A percentile compares a stretch with the other conserved stretches of the same genome.
phyloP scores from a whole-genome alignment of 2,113 vertebrate species.

The Bubo blakistoni region DNA sequence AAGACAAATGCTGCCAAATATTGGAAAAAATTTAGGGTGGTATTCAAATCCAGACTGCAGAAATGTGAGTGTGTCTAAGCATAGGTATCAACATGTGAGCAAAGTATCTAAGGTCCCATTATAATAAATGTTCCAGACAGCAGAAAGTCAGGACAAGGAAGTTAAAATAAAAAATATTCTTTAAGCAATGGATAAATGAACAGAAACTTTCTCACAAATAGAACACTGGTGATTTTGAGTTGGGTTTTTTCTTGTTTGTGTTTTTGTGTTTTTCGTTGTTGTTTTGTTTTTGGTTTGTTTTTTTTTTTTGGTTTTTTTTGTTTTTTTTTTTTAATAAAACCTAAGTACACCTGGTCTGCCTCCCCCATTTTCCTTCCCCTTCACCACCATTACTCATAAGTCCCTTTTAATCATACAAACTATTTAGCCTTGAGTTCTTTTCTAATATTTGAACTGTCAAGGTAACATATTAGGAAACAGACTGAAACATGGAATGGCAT shows the following conservation, averaged over 20 bases:
- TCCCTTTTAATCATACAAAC: neutral
- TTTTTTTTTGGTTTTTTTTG: too few relatives aligned
- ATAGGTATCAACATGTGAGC: neutral
- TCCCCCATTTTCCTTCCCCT: neutral
- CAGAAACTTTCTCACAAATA: neutral
- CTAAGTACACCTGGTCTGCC: neutral
- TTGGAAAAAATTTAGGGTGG: neutral
- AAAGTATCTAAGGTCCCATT: neutral
- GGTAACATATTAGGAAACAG: neutral
- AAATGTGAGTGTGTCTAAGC: neutral
- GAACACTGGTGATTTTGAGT: neutral
- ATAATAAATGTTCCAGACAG: neutral
- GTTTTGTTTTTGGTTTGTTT: neutral
- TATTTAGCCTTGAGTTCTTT: neutral
- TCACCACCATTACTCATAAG: neutral
- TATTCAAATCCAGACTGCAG: neutral
- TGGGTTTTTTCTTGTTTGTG: neutral
- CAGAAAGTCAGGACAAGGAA: neutral
- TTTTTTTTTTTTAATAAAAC: neutral
- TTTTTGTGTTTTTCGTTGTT: neutral
- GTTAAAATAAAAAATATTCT: neutral
- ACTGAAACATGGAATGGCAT: neutral
- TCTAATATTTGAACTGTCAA: neutral
- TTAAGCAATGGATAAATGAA: neutral
- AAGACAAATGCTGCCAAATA: neutral